Percentiles rank a stretch among this genome's conserved stretches.
Evolutionary conservation across 30 jellyfish, hydroid and myxozoan genomes (phyloP).

Genomic region (Turritopsis dohrnii): DNA sequence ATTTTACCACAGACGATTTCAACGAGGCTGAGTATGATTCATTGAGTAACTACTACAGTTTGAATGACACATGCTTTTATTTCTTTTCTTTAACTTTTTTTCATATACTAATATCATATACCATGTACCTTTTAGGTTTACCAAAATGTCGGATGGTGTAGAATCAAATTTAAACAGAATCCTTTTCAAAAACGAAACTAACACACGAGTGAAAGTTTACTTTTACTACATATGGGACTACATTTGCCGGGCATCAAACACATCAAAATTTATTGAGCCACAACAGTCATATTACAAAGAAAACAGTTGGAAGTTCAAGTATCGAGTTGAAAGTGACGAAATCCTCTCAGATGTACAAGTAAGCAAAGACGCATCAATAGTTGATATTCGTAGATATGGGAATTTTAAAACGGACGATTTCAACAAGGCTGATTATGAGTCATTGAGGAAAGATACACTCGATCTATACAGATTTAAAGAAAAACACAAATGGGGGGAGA

Average conservation of each 20-base stretch:
- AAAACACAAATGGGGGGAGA: neutral
- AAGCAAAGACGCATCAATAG: neutral
- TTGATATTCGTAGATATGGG: neutral
- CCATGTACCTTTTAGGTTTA: neutral
- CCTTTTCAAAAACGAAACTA: neutral
- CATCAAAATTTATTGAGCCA: neutral
- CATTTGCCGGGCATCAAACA: neutral
- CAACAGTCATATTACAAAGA: neutral
- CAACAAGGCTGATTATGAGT: neutral
- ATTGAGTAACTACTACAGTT: too few relatives aligned
- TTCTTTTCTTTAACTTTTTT: too few relatives aligned
- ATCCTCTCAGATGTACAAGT: neutral
- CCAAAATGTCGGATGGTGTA: neutral
- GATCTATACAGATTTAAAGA: neutral
- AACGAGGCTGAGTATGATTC: neutral
- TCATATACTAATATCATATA: too few relatives aligned
- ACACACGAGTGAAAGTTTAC: neutral
- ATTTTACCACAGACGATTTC: neutral
- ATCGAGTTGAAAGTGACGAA: neutral
- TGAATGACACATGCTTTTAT: too few relatives aligned
- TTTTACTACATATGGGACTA: neutral
- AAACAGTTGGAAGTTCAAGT: neutral
- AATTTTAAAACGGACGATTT: neutral
- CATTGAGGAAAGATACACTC: neutral
- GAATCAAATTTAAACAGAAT: neutral